Percentiles rank a stretch among this genome's conserved stretches.
phyloP scores from a whole-genome alignment of 2,113 vertebrate genomes.

The Limanda limanda region DNA sequence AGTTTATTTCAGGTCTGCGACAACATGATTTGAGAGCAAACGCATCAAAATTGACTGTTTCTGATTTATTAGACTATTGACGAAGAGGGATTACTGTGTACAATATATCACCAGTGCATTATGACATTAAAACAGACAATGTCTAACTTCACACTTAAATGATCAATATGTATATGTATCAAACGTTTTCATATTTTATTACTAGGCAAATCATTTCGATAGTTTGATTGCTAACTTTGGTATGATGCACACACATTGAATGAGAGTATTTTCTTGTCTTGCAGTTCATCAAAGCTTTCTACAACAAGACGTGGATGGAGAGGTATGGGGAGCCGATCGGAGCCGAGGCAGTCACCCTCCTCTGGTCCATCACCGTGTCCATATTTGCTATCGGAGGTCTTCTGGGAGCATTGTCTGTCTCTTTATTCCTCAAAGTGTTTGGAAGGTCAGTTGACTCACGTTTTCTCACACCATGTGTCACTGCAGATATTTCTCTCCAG shows the following conservation, averaged over 20 bases:
- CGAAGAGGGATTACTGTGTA: too few relatives aligned
- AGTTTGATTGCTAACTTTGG: background rate
- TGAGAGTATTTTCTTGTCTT: constrained; percentile 32
- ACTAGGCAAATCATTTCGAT: too few relatives aligned
- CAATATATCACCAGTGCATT: too few relatives aligned
- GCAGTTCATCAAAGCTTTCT: constrained; percentile 92
- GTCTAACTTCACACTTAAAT: too few relatives aligned
- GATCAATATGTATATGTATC: too few relatives aligned
- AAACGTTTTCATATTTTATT: too few relatives aligned
- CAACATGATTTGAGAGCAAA: too few relatives aligned
- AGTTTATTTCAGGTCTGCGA: too few relatives aligned
- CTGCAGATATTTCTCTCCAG: too few relatives aligned
- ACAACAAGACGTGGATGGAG: constrained; percentile 89
- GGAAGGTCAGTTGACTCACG: constrained; percentile 86
- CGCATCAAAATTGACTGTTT: too few relatives aligned
- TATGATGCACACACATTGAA: background rate
- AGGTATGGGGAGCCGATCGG: constrained; percentile 79
- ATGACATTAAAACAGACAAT: too few relatives aligned
- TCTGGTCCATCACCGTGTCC: constrained; percentile 96
- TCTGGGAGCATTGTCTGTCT: constrained; percentile 86
- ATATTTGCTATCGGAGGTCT: constrained; percentile 94
- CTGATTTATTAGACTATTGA: too few relatives aligned
- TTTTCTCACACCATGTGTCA: background rate
- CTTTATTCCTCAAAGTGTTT: constrained; percentile 84
- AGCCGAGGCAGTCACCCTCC: constrained; percentile 81